Base-by-base conservation (phyloP, 2,888 invertebrate genomes). In the Drosophila kanekoi region DNA sequence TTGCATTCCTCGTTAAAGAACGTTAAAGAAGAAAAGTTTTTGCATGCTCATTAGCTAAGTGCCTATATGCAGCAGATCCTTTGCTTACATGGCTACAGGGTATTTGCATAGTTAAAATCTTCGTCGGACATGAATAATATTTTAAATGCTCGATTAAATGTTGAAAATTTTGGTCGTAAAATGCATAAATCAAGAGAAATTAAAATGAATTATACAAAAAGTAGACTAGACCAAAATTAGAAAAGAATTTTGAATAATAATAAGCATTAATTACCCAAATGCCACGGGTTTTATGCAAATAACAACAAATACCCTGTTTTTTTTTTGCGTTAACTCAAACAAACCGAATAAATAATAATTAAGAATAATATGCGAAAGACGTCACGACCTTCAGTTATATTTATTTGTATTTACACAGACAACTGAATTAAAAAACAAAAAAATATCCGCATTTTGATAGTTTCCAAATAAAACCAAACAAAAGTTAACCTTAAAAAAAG, bases 61-160 rank as follows among this genome's bases (percentile, higher is more conserved):
- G 1, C 18, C 18, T 18, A 2, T 18, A 18, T 18, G 18, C 11
- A 10, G 33, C 23, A 18, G 18, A 18, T 13, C 38, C 18, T 14
- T 8, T 20, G 18, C 18, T 11, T 10, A 5, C 6, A 10, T 1
- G 10, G 23, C 18, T 41, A 35, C 10, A 72, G 51, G 38, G 32
- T 53, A 56, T 44, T 16, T 43, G 35, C 28, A 54, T 52, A 63
- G 18, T 63, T 48, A 18, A 35, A 38, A 40, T 33, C 16, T 44
- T 28, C 32, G 38, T 28, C 14, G 51, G 44, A 63, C 60, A 44
- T 44, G 43, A 58, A 52, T 59, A 23, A n/a, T 51, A 64, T 47
- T 64, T 66, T 52, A 62, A 28, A 87, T 59, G 79, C 65, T 71
- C 65, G 51, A 79, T 81, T 81, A 63, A 81, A 87, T 58, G 52